phyloP scores from a whole-genome alignment of 2,797 vertebrate species.

The Tachyglossus aculeatus region DNA sequence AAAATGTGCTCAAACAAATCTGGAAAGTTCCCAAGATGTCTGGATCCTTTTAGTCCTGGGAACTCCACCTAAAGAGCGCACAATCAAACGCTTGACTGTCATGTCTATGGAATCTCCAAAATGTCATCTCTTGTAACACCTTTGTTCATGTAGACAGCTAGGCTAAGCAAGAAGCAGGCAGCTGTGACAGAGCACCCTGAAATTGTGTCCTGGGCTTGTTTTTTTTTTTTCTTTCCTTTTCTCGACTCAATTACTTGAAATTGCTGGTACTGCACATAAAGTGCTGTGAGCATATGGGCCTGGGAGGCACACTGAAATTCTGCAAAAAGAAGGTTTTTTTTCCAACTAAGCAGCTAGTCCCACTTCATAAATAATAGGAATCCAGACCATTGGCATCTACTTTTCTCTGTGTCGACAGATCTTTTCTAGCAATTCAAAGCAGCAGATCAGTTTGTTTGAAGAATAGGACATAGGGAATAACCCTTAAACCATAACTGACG shows the following conservation, averaged over 20 bases:
- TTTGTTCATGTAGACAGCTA: neutral
- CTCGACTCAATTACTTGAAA: neutral
- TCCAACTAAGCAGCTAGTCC: neutral
- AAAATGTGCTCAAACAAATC: too few relatives aligned
- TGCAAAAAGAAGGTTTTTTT: neutral
- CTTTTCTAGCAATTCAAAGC: conserved; percentile 3
- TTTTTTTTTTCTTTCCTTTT: neutral
- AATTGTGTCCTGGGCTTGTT: neutral
- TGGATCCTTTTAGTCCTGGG: too few relatives aligned
- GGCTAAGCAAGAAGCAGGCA: neutral
- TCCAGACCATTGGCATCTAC: neutral
- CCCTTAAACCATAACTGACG: neutral
- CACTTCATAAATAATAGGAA: conserved; percentile 7
- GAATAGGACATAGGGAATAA: neutral
- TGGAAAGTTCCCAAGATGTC: too few relatives aligned
- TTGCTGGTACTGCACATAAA: neutral
- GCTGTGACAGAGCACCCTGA: neutral
- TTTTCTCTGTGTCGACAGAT: conserved; percentile 2
- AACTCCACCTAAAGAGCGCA: too few relatives aligned
- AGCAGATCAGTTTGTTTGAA: neutral
- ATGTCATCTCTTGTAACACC: neutral
- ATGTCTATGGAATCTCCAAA: neutral
- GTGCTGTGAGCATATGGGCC: neutral
- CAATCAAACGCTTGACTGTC: too few relatives aligned
- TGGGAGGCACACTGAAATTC: too few relatives aligned